phyloP scores from a whole-genome alignment of 2,888 invertebrate genomes.

The Nomada flava region DNA sequence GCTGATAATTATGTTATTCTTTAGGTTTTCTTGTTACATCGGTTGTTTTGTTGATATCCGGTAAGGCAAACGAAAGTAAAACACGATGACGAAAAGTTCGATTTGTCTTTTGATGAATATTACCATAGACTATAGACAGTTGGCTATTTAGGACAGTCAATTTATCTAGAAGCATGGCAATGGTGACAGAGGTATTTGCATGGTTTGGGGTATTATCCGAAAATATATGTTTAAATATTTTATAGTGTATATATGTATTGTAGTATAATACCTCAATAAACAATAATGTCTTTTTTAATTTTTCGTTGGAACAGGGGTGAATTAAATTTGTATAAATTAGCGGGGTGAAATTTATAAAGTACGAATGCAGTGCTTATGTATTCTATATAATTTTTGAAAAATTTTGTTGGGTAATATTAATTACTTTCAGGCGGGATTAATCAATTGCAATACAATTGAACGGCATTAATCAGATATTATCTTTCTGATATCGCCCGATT shows the following conservation, averaged over 20 bases:
- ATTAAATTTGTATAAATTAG: too few relatives aligned
- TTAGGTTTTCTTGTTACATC: background rate
- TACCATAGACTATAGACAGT: background rate
- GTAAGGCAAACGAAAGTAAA: constrained; percentile 9
- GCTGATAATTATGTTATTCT: constrained; percentile 29
- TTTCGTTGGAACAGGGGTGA: too few relatives aligned
- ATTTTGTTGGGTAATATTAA: background rate
- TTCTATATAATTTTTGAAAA: too few relatives aligned
- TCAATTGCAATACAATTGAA: background rate
- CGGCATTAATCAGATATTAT: constrained; percentile 6
- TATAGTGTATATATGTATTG: too few relatives aligned
- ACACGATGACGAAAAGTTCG: background rate
- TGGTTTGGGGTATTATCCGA: background rate
- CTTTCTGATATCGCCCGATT: background rate
- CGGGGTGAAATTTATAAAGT: background rate
- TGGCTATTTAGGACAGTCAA: background rate
- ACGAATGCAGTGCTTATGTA: background rate
- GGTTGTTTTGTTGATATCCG: background rate
- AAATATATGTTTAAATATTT: too few relatives aligned
- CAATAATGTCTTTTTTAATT: too few relatives aligned
- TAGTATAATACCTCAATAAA: too few relatives aligned
- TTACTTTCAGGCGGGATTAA: constrained; percentile 1
- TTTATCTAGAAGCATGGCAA: background rate
- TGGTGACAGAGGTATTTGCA: too few relatives aligned
- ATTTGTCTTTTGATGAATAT: constrained; percentile 6